Evolutionary conservation across 2,113 vertebrate species (phyloP).

Genomic region (Chlorocebus sabaeus): DNA sequence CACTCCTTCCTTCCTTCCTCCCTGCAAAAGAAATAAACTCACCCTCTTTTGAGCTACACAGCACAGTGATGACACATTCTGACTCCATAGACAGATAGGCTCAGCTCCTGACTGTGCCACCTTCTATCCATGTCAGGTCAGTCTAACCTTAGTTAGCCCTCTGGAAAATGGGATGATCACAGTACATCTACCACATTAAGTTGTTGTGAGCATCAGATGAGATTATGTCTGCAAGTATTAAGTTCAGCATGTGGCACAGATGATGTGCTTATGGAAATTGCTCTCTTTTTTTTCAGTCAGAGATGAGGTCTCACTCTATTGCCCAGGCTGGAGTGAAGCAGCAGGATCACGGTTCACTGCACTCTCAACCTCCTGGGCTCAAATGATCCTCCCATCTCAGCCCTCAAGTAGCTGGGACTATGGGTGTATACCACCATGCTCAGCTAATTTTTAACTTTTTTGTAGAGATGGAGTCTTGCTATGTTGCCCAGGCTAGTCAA

Average conservation of each 20-base stretch:
- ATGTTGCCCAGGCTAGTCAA: too few species aligned
- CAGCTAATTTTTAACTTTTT: too few species aligned
- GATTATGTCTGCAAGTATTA: background rate
- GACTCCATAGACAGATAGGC: background rate
- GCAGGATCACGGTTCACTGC: too few species aligned
- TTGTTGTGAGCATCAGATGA: background rate
- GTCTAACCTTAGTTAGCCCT: background rate
- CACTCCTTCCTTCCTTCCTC: rapidly evolving
- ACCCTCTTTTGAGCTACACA: too few species aligned
- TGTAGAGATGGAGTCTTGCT: too few species aligned
- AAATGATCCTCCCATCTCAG: too few species aligned
- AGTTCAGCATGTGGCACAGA: background rate
- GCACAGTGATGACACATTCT: background rate
- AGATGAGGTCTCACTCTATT: too few species aligned
- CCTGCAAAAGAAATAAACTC: background rate
- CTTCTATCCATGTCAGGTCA: background rate
- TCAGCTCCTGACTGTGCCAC: background rate
- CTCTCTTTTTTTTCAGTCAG: background rate
- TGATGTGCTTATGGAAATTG: background rate
- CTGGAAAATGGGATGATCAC: background rate
- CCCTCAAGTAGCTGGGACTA: too few species aligned
- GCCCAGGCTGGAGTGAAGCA: too few species aligned
- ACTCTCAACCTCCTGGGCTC: too few species aligned
- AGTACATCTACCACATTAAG: rapidly evolving
- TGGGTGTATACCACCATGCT: too few species aligned